Conservation (phyloP, 2,797 vertebrate species). For the Sarcophilus harrisii region DNA sequence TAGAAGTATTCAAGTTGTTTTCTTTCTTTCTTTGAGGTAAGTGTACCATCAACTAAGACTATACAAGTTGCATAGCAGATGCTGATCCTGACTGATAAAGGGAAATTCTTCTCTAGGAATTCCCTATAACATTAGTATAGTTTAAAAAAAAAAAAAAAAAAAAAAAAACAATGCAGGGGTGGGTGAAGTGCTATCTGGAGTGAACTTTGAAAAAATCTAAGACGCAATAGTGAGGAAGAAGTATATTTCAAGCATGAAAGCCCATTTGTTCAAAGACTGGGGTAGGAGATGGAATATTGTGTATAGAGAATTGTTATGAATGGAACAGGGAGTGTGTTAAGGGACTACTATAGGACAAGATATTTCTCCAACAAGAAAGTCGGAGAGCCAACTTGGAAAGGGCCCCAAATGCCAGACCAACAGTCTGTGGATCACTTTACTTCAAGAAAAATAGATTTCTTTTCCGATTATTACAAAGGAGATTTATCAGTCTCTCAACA, state of each 20-base stretch:
- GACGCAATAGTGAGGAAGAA: not conserved
- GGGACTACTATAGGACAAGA: not conserved
- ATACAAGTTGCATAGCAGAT: not conserved
- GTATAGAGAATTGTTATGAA: not conserved
- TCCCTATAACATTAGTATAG: not conserved
- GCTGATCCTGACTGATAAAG: not conserved
- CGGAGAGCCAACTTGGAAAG: not conserved
- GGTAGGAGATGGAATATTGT: not conserved
- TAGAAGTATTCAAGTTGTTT: not conserved
- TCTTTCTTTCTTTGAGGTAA: not conserved
- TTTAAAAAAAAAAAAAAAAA: not conserved
- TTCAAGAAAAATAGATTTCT: not conserved
- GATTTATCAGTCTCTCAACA: not conserved
- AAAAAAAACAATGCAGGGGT: not conserved
- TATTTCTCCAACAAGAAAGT: too few species aligned
- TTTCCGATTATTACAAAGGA: not conserved
- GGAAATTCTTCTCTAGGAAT: not conserved
- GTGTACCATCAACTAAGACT: not conserved
- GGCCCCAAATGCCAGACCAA: not conserved
- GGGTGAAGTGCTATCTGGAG: not conserved
- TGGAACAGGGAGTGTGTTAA: not conserved
- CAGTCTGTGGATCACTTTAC: not conserved
- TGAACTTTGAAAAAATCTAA: not conserved
- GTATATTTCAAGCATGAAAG: not conserved
- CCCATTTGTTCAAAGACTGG: not conserved